Percentiles rank a stretch among this genome's conserved stretches.
Evolutionary conservation across 1,140 invertebrate species (phyloP).

Genomic region (Sitobion miscanthi): DNA sequence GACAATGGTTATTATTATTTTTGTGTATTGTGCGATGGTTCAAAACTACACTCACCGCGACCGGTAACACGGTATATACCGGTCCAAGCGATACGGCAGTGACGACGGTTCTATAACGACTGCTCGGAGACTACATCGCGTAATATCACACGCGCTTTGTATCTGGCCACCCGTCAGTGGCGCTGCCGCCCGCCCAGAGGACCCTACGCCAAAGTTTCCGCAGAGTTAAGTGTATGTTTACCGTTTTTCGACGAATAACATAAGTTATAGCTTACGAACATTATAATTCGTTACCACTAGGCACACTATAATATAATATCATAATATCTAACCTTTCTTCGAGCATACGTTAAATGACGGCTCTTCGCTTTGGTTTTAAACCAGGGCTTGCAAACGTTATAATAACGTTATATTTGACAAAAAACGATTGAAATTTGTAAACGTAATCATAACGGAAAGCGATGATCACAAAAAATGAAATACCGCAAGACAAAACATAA

Average conservation of each 20-base stretch:
- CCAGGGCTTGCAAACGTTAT: no score
- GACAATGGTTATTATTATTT: not conserved
- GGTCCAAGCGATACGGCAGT: not conserved
- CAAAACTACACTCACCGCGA: not conserved
- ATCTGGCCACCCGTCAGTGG: not conserved
- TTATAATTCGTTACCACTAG: not conserved
- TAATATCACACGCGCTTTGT: constrained; percentile 14
- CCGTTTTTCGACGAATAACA: not conserved
- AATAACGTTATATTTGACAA: no score
- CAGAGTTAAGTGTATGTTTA: not conserved
- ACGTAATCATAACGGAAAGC: no score
- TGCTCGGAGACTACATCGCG: not conserved
- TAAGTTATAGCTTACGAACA: not conserved
- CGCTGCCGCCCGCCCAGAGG: no score
- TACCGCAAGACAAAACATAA: no score
- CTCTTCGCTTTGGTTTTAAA: not conserved
- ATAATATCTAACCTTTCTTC: not conserved
- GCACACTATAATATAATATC: not conserved
- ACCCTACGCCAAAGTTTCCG: not conserved
- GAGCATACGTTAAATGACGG: not conserved
- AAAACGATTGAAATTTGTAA: no score
- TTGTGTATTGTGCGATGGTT: not conserved
- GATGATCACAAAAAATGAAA: no score
- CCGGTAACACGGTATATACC: not conserved
- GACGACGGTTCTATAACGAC: not conserved